Percentiles rank a stretch among this genome's conserved stretches.
These are phyloP conservation scores for Drosophila anomalata DNA, from an alignment of 2,888 invertebrate genomes.

Conservation along the genomic window DNA sequence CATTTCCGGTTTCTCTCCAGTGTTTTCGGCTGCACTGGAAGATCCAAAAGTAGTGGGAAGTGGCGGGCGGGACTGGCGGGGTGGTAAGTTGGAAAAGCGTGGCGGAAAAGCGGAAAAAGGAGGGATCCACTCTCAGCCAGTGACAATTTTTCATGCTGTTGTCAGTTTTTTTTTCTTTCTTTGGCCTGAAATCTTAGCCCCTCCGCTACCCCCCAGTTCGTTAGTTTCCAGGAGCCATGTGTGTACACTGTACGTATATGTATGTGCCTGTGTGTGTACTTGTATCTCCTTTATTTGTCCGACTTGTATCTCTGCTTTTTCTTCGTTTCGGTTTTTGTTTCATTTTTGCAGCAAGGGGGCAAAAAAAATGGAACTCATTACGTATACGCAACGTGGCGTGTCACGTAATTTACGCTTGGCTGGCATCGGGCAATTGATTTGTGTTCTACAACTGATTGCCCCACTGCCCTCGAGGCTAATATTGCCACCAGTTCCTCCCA, in stretches of 20 bases:
- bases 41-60: not conserved
- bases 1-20: slow-evolving; percentile 76
- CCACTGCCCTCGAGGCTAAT: slow-evolving; percentile 27
- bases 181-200: slow-evolving; percentile 31
- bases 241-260: slow-evolving; percentile 41
- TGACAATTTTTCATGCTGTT: slow-evolving; percentile 79
- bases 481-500: slow-evolving; percentile 25
- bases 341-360: slow-evolving; percentile 35
- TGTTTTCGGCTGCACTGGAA: slow-evolving; percentile 64
- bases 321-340: slow-evolving; percentile 6
- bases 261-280: slow-evolving; percentile 37
- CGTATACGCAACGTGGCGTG: slow-evolving; percentile 69
- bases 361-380: slow-evolving; percentile 63
- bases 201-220: slow-evolving; percentile 54
- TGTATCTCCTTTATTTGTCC: slow-evolving; percentile 30
- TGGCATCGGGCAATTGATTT: slow-evolving; percentile 67
- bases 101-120: not conserved
- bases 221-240: slow-evolving; percentile 57
- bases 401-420: slow-evolving; percentile 66
- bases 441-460: slow-evolving; percentile 50
- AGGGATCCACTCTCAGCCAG: slow-evolving; percentile 62
- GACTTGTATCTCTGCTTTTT: slow-evolving; percentile 45
- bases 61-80: slow-evolving; percentile 2
- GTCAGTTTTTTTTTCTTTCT: slow-evolving; percentile 62
- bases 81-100: slow-evolving; percentile 1